Percentiles rank a stretch among this genome's conserved stretches.
Evolutionary conservation across 2,888 invertebrate genomes (phyloP).

Genomic region (Drosophila recens): DNA sequence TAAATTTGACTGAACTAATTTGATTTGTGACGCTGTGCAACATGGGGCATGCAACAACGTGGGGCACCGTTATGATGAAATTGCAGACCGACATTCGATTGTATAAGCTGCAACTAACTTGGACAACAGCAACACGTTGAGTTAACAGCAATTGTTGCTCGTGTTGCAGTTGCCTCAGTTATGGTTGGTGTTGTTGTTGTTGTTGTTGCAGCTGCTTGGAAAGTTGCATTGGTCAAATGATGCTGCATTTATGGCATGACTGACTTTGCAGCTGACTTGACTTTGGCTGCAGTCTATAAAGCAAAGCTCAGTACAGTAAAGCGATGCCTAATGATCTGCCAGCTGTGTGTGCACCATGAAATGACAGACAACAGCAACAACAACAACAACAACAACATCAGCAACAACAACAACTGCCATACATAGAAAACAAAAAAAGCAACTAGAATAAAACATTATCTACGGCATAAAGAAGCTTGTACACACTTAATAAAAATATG

Average conservation of each 20-base stretch:
- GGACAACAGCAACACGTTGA: conserved; percentile 19
- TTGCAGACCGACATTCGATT: conserved; percentile 71
- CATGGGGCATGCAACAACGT: conserved; percentile 20
- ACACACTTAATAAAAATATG: not conserved
- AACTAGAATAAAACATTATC: not conserved
- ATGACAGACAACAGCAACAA: conserved; percentile 42
- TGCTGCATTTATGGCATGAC: conserved; percentile 75
- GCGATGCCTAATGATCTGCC: conserved; percentile 58
- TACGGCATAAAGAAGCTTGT: not conserved
- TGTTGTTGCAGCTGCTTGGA: conserved; percentile 54
- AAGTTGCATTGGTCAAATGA: conserved; percentile 74
- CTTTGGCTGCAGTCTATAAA: conserved; percentile 44
- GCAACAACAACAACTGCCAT: conserved; percentile 12
- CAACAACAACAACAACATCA: conserved; percentile 14
- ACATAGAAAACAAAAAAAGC: not conserved
- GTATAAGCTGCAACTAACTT: conserved; percentile 61
- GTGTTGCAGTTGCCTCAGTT: conserved; percentile 7
- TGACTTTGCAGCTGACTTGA: conserved; percentile 44
- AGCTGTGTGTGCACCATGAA: conserved; percentile 55
- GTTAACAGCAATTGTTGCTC: conserved; percentile 44
- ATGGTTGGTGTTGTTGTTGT: conserved; percentile 33
- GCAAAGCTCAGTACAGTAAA: conserved; percentile 21
- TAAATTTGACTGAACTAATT: conserved; percentile 75
- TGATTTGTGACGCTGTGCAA: conserved; percentile 49
- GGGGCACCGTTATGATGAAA: conserved; percentile 73